Conservation (phyloP, 2,113 vertebrate species). For the Lepus americanus region DNA sequence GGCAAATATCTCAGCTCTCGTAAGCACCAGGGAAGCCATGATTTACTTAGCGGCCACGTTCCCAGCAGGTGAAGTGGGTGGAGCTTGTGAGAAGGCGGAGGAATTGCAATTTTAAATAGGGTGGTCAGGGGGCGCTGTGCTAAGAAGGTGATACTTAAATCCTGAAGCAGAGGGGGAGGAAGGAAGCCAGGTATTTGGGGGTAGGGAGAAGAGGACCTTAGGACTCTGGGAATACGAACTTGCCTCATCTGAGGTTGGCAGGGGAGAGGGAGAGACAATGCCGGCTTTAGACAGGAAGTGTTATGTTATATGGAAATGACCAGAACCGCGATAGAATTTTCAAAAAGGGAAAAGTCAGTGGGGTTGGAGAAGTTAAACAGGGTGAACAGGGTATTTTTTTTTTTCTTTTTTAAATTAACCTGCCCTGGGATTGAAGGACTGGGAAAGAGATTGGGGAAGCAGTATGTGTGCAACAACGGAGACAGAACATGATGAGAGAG, state of each 20-base stretch:
- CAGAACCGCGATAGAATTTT: background rate
- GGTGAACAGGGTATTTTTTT: background rate
- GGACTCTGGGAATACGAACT: background rate
- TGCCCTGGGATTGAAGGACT: background rate
- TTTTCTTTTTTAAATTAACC: background rate
- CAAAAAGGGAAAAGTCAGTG: background rate
- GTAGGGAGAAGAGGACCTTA: background rate
- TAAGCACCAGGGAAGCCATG: rapidly evolving
- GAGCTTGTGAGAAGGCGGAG: rapidly evolving
- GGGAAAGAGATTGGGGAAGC: too few relatives aligned
- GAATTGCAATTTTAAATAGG: background rate
- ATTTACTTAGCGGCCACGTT: background rate
- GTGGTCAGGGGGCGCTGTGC: background rate
- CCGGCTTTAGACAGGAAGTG: background rate
- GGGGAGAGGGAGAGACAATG: background rate
- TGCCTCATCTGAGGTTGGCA: background rate
- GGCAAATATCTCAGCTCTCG: rapidly evolving
- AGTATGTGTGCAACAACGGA: rapidly evolving
- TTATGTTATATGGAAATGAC: background rate
- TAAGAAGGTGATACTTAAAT: background rate
- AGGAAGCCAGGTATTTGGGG: background rate
- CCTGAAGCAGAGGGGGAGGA: background rate
- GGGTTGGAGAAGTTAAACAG: background rate
- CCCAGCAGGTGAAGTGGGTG: background rate
- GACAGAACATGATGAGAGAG: background rate